These are phyloP conservation scores for Gambelia wislizenii DNA, from an alignment of 2,797 vertebrate species.

Conservation along the genomic window DNA sequence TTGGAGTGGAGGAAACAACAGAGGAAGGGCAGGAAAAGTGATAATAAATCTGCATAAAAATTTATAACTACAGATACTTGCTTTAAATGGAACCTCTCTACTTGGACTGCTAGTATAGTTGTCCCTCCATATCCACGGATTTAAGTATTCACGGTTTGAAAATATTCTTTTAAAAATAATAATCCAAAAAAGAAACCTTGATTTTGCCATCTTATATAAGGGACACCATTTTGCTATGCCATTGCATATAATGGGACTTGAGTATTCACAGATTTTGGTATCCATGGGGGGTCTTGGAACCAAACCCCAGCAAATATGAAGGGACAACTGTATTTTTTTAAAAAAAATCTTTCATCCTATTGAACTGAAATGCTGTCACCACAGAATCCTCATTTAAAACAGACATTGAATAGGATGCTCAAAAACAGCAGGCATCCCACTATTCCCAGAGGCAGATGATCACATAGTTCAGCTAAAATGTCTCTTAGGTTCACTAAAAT, in stretches of 20 bases:
- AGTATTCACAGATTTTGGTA: no score
- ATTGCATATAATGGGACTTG: no score
- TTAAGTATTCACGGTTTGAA: no score
- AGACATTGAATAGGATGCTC: slow-evolving; percentile 49
- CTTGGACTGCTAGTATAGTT: neutral
- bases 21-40: no score
- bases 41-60: neutral
- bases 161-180: no score
- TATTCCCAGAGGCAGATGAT: slow-evolving; percentile 57
- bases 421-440: slow-evolving; percentile 50
- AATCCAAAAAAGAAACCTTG: no score
- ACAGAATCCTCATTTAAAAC: slow-evolving; percentile 49
- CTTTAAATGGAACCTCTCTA: neutral
- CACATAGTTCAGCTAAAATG: slow-evolving; percentile 59
- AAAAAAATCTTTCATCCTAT: neutral
- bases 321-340: no score
- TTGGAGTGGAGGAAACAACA: neutral
- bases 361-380: slow-evolving; percentile 10
- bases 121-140: no score
- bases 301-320: no score
- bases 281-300: no score
- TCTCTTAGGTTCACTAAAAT: slow-evolving; percentile 47
- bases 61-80: neutral
- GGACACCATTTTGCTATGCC: no score
- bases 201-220: no score